Percentiles rank a stretch among this genome's conserved stretches.
phyloP scores from a whole-genome alignment of 2,888 invertebrate genomes.

The Amphiduros pacificus region DNA sequence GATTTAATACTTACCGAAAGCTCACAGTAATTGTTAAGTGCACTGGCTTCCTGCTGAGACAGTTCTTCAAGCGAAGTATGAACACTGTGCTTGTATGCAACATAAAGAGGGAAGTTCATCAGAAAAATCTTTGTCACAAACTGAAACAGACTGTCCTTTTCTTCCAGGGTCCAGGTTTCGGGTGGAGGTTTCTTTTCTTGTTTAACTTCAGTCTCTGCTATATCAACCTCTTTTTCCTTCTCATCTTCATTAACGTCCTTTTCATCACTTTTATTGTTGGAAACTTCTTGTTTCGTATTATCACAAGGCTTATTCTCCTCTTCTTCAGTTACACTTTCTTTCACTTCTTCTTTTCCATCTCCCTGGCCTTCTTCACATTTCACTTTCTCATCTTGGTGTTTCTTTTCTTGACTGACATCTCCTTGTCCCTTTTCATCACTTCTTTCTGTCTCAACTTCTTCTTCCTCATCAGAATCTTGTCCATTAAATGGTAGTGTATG shows the following conservation, averaged over 20 bases:
- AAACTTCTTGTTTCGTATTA: neutral
- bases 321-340: constrained; percentile 28
- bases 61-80: constrained; percentile 80
- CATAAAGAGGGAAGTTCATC: constrained; percentile 77
- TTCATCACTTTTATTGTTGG: constrained; percentile 10
- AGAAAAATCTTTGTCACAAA: constrained; percentile 86
- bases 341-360: constrained; percentile 25
- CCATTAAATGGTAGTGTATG: constrained; percentile 45
- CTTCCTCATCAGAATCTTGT: constrained; percentile 15
- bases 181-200: neutral
- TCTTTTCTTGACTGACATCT: constrained; percentile 1
- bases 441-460: neutral
- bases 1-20: constrained; percentile 62
- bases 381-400: constrained; percentile 33
- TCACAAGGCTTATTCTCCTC: constrained; percentile 23
- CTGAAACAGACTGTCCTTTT: constrained; percentile 85
- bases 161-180: constrained; percentile 74
- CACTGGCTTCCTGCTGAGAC: constrained; percentile 80
- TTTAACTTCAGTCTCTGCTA: constrained; percentile 1
- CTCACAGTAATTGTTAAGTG: constrained; percentile 81
- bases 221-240: neutral
- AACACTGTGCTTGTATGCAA: constrained; percentile 78
- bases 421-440: too few relatives aligned
- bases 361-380: neutral
- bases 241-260: neutral